Percentiles rank a stretch among this genome's conserved stretches.
phyloP scores from a whole-genome alignment of 2,113 vertebrate genomes.

The Toxotes jaculatrix region DNA sequence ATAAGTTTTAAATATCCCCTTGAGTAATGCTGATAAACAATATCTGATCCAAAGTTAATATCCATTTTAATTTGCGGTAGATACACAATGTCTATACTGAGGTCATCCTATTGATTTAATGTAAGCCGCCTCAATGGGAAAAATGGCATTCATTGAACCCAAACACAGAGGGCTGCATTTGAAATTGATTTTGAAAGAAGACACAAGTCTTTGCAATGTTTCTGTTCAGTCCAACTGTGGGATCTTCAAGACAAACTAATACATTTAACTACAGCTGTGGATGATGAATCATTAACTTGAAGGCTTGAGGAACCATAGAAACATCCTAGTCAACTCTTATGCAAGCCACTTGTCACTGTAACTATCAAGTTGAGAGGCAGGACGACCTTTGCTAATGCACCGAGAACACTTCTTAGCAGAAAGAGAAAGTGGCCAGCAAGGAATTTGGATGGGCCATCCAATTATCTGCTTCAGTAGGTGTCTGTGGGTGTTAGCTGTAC shows the following conservation, averaged over 20 bases:
- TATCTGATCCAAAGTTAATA: conserved; percentile 65
- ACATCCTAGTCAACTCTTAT: conserved; percentile 28
- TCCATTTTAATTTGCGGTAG: conserved; percentile 70
- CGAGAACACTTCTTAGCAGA: conserved; percentile 21
- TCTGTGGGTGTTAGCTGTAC: conserved; percentile 34
- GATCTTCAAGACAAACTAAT: conserved; percentile 59
- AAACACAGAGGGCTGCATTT: conserved; percentile 40
- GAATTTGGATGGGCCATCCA: conserved; percentile 56
- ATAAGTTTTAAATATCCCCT: conserved; percentile 42
- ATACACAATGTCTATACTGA: conserved; percentile 58
- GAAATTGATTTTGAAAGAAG: conserved; percentile 62
- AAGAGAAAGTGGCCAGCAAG: conserved; percentile 33
- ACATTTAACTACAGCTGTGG: conserved; percentile 24
- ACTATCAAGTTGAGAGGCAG: conserved; percentile 29
- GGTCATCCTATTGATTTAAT: conserved; percentile 74
- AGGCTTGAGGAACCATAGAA: conserved; percentile 50
- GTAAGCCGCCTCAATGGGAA: conserved; percentile 48
- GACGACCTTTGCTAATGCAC: conserved; percentile 32
- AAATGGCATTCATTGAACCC: conserved; percentile 59
- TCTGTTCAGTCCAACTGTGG: conserved; percentile 5
- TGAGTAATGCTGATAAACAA: conserved; percentile 66
- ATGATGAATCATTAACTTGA: conserved; percentile 44
- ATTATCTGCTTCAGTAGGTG: conserved; percentile 66
- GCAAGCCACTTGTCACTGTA: conserved; percentile 48
- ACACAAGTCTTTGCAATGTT: conserved; percentile 26